Evolutionary conservation across 2,888 invertebrate genomes (phyloP).

Genomic region (Spodoptera exigua): DNA sequence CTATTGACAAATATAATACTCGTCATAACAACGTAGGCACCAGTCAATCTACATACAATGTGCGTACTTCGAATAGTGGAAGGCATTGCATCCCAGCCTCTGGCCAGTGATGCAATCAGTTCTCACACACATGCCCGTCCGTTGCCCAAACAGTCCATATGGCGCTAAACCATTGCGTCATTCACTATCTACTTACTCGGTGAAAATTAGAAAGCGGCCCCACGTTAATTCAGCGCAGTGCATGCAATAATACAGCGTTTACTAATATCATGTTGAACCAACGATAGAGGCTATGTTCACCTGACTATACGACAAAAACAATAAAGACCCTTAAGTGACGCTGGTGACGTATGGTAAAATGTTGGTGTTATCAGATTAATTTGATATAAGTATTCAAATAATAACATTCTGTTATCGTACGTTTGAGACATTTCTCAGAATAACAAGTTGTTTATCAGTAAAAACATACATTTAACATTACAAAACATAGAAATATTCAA

Average conservation of each 20-base stretch:
- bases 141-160: slow-evolving; percentile 70
- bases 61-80: slow-evolving; percentile 22
- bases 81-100: slow-evolving; percentile 48
- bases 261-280: slow-evolving; percentile 46
- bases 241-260: slow-evolving; percentile 61
- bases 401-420: slow-evolving; percentile 35
- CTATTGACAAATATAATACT: slow-evolving; percentile 24
- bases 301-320: slow-evolving; percentile 2
- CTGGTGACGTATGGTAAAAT: too few species aligned
- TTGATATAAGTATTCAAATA: slow-evolving; percentile 17
- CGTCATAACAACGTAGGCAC: slow-evolving; percentile 11
- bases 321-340: background rate
- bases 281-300: slow-evolving; percentile 1
- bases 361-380: slow-evolving; percentile 11
- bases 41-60: slow-evolving; percentile 34
- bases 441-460: slow-evolving; percentile 48
- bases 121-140: slow-evolving; percentile 63
- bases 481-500: too few species aligned
- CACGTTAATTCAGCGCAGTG: slow-evolving; percentile 65
- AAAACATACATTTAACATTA: slow-evolving; percentile 26
- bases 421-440: slow-evolving; percentile 28
- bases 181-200: slow-evolving; percentile 65
- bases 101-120: slow-evolving; percentile 67
- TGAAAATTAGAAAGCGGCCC: slow-evolving; percentile 82
- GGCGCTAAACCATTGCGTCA: slow-evolving; percentile 73